Base-by-base conservation (phyloP, 2,888 invertebrate genomes). In the Ctenicera cuprea region DNA sequence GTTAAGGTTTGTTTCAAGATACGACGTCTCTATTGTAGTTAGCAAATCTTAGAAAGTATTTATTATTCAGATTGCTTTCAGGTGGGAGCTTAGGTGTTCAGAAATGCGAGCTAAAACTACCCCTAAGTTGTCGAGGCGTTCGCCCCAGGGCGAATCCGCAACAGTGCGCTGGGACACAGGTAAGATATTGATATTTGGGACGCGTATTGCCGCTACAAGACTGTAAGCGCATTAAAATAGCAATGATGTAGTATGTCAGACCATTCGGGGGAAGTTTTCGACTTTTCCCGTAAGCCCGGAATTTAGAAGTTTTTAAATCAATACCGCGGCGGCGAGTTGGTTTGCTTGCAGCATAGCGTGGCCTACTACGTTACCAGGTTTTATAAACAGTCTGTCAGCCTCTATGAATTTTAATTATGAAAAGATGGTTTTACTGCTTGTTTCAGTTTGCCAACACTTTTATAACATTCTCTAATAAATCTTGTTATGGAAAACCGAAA, bases 231-330 rank as follows among this genome's bases (percentile, higher is more conserved):
- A 76, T 79, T 79, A 80, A 81, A 77, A 78, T 76, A 76, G 74
- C 77, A 76, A 77, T 71, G 77, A 77, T 77, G 78, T 78, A 78
- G 78, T 76, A 74, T 80, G 80, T 80, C 78, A 79, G 78, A 80
- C 76, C 79, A 79, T 80, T 81, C 78, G 73, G 76, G 8, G 68
- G 72, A 77, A 82, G 80, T 77, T 81, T 80, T 77, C 66, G 75
- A 78, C 77, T 79, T 80, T 72, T 73, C 69, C 74, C 59, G 74
- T 79, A 80, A 81, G 78, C 78, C 79, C 54, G 77, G 81, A 81
- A 81, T 83, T 82, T 81, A 76, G 79, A 83, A 83, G 78, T 83
- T 82, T 82, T 78, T 77, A 79, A 82, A 80, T 83, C 82, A 81
- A 83, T 83, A 82, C 80, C 71, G 71, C 75, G 73, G 72, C 73